These are phyloP conservation scores for Watersipora subatra DNA, from an alignment of 1,140 invertebrate species.

Conservation along the genomic window DNA sequence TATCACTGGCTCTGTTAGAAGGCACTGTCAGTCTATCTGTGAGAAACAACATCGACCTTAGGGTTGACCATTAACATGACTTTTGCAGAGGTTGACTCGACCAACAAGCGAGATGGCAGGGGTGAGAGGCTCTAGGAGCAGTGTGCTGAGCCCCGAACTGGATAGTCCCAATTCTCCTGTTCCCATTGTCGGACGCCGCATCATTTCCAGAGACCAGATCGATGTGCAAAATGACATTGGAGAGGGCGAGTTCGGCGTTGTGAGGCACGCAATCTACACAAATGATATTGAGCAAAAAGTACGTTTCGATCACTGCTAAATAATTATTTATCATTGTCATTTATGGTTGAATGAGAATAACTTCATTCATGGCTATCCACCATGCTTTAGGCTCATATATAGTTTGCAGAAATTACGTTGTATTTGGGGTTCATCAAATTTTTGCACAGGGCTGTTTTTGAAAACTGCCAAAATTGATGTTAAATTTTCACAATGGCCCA, in stretches of 20 bases:
- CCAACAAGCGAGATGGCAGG: slow-evolving; percentile 7
- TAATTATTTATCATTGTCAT: not conserved
- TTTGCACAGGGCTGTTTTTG: too few relatives aligned
- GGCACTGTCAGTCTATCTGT: too few relatives aligned
- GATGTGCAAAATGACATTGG: slow-evolving; percentile 86
- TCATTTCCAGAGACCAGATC: slow-evolving; percentile 85
- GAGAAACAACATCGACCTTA: too few relatives aligned
- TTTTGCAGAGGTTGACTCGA: not conserved
- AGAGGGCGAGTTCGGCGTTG: slow-evolving; percentile 89
- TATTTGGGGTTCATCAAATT: too few relatives aligned
- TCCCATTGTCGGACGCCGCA: slow-evolving; percentile 60
- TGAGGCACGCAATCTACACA: slow-evolving; percentile 96
- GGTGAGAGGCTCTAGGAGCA: slow-evolving; percentile 18
- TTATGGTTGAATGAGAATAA: slow-evolving; percentile 11
- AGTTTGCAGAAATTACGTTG: too few relatives aligned
- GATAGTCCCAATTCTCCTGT: slow-evolving; percentile 20
- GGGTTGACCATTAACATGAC: too few relatives aligned
- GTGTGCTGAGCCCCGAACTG: slow-evolving; percentile 22
- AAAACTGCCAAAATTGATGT: too few relatives aligned
- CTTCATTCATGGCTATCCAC: too few relatives aligned
- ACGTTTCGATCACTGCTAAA: slow-evolving; percentile 23
- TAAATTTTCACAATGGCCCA: too few relatives aligned
- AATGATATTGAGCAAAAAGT: slow-evolving; percentile 74
- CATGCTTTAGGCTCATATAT: too few relatives aligned
- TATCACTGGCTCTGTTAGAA: too few relatives aligned